Conservation (phyloP, 2,797 vertebrate genomes). For the Vultur gryphus region DNA sequence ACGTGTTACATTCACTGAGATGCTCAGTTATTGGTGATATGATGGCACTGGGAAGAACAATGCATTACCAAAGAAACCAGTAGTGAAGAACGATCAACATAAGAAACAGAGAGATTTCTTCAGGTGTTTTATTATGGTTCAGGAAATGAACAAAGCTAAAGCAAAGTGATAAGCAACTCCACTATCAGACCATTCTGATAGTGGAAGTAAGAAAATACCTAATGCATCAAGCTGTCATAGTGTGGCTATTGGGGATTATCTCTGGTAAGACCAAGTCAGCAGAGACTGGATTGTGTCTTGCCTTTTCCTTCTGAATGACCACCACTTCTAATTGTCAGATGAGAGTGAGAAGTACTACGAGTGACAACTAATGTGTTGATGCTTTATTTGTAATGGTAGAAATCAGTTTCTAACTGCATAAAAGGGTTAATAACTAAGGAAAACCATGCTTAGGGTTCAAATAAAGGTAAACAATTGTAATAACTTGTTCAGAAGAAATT, state of each 20-base stretch:
- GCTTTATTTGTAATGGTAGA: neutral
- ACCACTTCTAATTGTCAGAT: neutral
- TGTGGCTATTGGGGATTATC: neutral
- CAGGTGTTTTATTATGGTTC: neutral
- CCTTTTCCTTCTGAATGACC: neutral
- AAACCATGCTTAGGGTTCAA: neutral
- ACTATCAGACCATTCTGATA: neutral
- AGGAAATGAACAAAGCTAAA: neutral
- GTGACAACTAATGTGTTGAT: neutral
- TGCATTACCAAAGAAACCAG: neutral
- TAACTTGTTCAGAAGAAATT: neutral
- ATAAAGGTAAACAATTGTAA: neutral
- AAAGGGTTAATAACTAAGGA: neutral
- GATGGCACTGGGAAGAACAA: neutral
- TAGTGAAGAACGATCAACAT: neutral
- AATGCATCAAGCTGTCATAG: neutral
- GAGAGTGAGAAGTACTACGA: neutral
- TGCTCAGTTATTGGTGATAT: neutral
- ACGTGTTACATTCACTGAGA: accelerated
- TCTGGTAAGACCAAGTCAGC: neutral
- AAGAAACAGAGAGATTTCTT: neutral
- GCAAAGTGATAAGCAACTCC: neutral
- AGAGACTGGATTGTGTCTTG: neutral
- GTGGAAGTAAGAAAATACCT: neutral
- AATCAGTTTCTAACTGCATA: neutral